Base-by-base conservation (phyloP, 37 sponge, comb jelly and placozoan genomes). In the Mnemiopsis leidyi region DNA sequence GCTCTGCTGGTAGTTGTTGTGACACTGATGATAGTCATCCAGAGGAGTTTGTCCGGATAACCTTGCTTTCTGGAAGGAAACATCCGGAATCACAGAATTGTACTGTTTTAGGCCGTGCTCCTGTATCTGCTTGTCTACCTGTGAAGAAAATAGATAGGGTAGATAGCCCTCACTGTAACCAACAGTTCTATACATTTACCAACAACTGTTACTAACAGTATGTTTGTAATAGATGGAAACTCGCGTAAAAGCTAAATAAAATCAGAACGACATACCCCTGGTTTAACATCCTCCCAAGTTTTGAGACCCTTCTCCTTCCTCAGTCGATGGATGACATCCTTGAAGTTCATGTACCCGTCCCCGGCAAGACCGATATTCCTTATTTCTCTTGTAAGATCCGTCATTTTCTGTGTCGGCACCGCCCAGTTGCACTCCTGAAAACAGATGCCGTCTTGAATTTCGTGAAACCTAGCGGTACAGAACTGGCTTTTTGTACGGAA, bases 261-360 rank as follows among this genome's bases (percentile, higher is more conserved):
- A 69, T n/a, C 73, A 25, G 73, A 18, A 48, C 61, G 61, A 69
- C 73, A 29, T n/a, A 77, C 79, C 79, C 5, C 79, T 13, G 36
- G 79, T 77, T 77, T 77, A 5, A 77, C 0, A 26, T 85, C 36
- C 48, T 40, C 61, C 90, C 90, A 85, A 32, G 61, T 40, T n/a
- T 1, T 7, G 2, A 40, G 25, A 1, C 90, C 90, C 35, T 26
- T 85, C 16, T 0, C 25, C 35, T 85, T 85, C 90, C 90, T 35
- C 29, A 39, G 0, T 85, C 28, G 48, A 28, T 20, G 7, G 13
- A 85, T 40, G 24, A 85, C 0, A 39, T 85, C 90, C 16, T 13
- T 85, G 61, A 85, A 85, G 36, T 85, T 85, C 90, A 85, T 85
- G 48, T 85, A 85, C 3, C 90, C 90, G 36, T 85, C 90, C 23